These are phyloP conservation scores for Wiebesia pumilae DNA, from an alignment of 1,140 invertebrate genomes.

Conservation along the genomic window DNA sequence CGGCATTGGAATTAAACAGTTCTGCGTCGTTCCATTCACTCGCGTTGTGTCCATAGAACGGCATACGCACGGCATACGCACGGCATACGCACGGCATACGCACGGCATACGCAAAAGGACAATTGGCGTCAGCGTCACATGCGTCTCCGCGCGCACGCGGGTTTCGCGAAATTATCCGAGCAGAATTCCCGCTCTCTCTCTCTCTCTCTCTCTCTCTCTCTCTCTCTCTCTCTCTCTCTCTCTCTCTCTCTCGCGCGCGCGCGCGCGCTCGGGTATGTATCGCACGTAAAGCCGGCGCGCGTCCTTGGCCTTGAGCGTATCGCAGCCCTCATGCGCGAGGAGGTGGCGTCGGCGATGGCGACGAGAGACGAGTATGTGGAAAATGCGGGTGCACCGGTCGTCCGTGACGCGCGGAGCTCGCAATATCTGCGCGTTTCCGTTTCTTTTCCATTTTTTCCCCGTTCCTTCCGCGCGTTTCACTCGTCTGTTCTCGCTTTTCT, in stretches of 20 bases:
- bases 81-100: neutral
- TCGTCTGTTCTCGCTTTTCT: neutral
- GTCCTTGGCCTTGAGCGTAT: slow-evolving; percentile 72
- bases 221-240: neutral
- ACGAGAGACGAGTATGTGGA: slow-evolving; percentile 57
- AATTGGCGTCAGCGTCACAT: slow-evolving; percentile 39
- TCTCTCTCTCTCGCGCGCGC: neutral
- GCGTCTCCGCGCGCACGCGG: neutral
- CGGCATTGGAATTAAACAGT: slow-evolving; percentile 50
- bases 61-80: neutral
- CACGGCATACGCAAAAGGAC: slow-evolving; percentile 35
- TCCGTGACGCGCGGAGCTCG: slow-evolving; percentile 59
- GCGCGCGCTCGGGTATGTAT: slow-evolving; percentile 57
- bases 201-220: neutral
- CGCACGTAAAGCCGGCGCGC: slow-evolving; percentile 61
- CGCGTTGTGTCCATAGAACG: too few species aligned
- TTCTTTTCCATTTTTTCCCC: slow-evolving; percentile 39
- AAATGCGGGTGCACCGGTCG: slow-evolving; percentile 72
- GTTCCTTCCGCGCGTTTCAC: neutral
- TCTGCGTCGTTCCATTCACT: slow-evolving; percentile 50
- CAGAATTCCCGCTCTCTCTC: neutral
- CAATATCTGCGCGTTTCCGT: slow-evolving; percentile 26
- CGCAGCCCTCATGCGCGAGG: slow-evolving; percentile 62
- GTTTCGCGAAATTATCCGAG: slow-evolving; percentile 20
- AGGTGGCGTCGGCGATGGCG: slow-evolving; percentile 11